These are phyloP conservation scores for Felis catus DNA, from an alignment of 2,113 vertebrate genomes.

Conservation along the genomic window F.catus_Fca126_mat1.0 CM031413.1:133729001-133729500, in stretches of 20 bases:
- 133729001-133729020: slow-evolving; percentile 53
- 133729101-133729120: slow-evolving; percentile 53
- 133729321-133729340: not conserved
- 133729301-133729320: not conserved
- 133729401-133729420: not conserved
- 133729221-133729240: not conserved
- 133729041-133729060: slow-evolving; percentile 52
- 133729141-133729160: slow-evolving; percentile 29
- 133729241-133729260: not conserved
- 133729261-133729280: not conserved
- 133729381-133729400: not conserved
- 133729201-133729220: not conserved
- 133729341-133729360: not conserved
- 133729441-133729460: not conserved
- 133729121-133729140: slow-evolving; percentile 42
- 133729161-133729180: not conserved
- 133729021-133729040: slow-evolving; percentile 71
- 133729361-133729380: not conserved
- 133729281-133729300: not conserved
- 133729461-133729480: not conserved
- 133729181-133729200: not conserved
- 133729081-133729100: slow-evolving; percentile 48
- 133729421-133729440: not conserved
- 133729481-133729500: not conserved
- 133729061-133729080: slow-evolving; percentile 69